Conservation (phyloP, 2,888 invertebrate species). For the Drosophila nigricruria region DNA sequence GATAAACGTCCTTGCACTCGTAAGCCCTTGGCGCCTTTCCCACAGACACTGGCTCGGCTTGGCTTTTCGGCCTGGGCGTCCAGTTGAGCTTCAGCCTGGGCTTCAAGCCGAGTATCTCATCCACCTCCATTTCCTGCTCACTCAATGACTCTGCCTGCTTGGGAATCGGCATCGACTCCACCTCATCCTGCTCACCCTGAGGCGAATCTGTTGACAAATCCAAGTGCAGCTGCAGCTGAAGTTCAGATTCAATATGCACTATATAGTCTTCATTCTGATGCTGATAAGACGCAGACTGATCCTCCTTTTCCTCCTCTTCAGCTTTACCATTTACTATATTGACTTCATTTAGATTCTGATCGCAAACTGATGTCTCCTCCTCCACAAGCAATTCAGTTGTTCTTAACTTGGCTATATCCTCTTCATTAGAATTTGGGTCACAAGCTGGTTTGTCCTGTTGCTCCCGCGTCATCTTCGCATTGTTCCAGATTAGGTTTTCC, state of each 20-base stretch:
- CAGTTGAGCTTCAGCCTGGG: conserved; percentile 14
- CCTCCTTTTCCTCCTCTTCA: background rate
- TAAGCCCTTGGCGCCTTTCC: conserved; percentile 65
- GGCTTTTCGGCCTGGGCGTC: conserved; percentile 7
- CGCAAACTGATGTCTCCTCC: background rate
- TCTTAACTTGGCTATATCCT: background rate
- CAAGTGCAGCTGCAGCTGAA: background rate
- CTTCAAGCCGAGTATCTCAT: background rate
- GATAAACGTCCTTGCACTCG: conserved; percentile 77
- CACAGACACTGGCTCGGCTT: background rate
- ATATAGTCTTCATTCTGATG: background rate
- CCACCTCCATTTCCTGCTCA: background rate
- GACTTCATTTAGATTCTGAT: background rate
- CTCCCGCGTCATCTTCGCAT: background rate
- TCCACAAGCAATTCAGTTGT: too few species aligned
- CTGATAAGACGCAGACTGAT: background rate
- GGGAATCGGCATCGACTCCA: background rate
- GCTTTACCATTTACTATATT: background rate
- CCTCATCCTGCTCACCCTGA: background rate
- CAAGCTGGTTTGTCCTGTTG: background rate
- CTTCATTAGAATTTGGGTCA: background rate
- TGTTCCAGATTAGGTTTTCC: conserved; percentile 41
- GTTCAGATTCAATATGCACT: conserved; percentile 5
- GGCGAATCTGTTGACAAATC: background rate
- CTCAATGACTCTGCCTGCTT: background rate